phyloP scores from a whole-genome alignment of 2,797 vertebrate species.

The Enteromius mattozi region DNA sequence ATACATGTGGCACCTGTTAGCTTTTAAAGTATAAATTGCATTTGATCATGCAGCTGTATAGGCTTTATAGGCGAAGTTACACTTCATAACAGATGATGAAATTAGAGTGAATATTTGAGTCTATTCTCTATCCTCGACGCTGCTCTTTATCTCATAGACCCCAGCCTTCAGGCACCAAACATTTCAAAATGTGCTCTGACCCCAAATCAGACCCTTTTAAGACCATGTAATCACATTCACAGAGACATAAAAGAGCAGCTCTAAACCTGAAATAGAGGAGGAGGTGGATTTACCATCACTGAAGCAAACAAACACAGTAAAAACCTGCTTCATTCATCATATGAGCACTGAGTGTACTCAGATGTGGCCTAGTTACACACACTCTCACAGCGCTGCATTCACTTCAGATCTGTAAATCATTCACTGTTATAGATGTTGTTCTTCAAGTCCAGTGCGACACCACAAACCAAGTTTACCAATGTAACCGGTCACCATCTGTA shows the following conservation, averaged over 20 bases:
- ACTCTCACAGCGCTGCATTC: not conserved
- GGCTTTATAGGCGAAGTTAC: not conserved
- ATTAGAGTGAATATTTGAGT: not conserved
- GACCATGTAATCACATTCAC: not conserved
- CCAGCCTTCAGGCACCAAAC: not conserved
- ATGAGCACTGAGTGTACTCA: not conserved
- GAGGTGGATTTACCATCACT: not conserved
- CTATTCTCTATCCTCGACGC: not conserved
- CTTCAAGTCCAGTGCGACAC: not conserved
- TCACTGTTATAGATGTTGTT: slow-evolving; percentile 5
- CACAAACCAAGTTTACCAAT: not conserved
- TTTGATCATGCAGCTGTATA: not conserved
- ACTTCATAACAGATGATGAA: not conserved
- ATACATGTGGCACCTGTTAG: not conserved
- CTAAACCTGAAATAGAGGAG: not conserved
- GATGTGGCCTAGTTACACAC: not conserved
- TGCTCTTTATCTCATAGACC: not conserved
- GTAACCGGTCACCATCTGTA: too few species aligned
- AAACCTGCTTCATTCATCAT: not conserved
- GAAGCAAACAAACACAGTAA: not conserved
- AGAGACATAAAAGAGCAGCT: not conserved
- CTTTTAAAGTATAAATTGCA: not conserved
- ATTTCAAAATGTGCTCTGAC: not conserved
- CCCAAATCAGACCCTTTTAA: not conserved
- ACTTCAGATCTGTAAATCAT: slow-evolving; percentile 1